Evolutionary conservation across 2,888 invertebrate genomes (phyloP).

Genomic region (Teleogryllus oceanicus): DNA sequence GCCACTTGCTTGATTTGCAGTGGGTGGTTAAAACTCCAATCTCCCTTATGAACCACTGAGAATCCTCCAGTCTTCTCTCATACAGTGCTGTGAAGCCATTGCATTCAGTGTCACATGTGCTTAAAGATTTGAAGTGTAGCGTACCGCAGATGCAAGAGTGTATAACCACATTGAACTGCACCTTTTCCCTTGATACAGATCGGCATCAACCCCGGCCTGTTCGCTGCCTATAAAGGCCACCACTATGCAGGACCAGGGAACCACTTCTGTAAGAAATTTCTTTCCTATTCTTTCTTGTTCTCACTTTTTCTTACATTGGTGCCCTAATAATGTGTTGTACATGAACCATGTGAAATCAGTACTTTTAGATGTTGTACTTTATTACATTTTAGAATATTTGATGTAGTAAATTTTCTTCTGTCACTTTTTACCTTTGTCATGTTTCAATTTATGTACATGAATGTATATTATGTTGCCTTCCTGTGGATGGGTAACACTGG

Average conservation of each 20-base stretch:
- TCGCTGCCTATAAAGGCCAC: conserved; percentile 96
- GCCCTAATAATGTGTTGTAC: conserved; percentile 7
- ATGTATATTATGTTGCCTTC: background rate
- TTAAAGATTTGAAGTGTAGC: background rate
- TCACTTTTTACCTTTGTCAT: background rate
- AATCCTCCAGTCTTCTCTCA: background rate
- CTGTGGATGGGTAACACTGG: background rate
- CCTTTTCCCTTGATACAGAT: conserved; percentile 61
- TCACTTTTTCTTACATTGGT: conserved; percentile 7
- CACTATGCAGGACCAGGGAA: conserved; percentile 99
- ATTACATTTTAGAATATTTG: background rate
- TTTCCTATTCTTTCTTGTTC: conserved; percentile 21
- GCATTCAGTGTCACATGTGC: conserved; percentile 4
- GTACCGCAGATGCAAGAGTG: background rate
- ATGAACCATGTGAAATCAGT: background rate
- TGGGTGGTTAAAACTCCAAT: too few species aligned
- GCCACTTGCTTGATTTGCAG: too few species aligned
- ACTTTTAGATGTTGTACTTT: background rate
- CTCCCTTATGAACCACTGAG: too few species aligned
- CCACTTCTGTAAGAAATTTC: conserved; percentile 79
- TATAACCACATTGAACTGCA: conserved; percentile 12
- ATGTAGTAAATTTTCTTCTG: conserved; percentile 2
- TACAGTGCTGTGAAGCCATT: background rate
- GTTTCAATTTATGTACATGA: background rate
- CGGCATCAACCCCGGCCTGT: conserved; percentile 95